These are phyloP conservation scores for Nymphalis c-album DNA, from an alignment of 2,888 invertebrate species.

Conservation along the genomic window DNA sequence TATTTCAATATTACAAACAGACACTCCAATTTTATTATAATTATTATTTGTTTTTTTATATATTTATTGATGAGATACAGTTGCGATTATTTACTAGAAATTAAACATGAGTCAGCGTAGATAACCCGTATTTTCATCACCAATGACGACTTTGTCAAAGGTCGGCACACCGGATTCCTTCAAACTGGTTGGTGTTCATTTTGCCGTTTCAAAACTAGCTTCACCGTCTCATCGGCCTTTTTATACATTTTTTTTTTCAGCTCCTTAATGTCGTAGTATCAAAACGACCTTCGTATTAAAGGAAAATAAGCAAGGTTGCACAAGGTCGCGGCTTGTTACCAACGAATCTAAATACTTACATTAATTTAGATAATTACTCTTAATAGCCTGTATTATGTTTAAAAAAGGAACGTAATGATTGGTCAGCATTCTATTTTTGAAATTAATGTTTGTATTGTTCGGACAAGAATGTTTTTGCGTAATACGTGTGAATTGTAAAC, in stretches of 20 bases:
- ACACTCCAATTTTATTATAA: no score
- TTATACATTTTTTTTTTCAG: constrained; percentile 35
- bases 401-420: no score
- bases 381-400: no score
- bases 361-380: not conserved
- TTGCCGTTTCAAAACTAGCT: constrained; percentile 43
- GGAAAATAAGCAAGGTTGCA: constrained; percentile 34
- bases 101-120: constrained; percentile 27
- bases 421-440: no score
- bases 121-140: constrained; percentile 31
- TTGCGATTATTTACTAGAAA: not conserved
- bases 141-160: constrained; percentile 48
- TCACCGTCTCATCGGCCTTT: constrained; percentile 23
- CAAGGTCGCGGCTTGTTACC: constrained; percentile 19
- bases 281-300: constrained; percentile 46
- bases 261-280: constrained; percentile 45
- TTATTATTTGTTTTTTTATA: no score
- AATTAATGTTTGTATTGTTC: not conserved
- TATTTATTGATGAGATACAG: no score
- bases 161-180: constrained; percentile 48
- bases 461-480: constrained; percentile 1
- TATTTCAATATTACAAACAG: no score
- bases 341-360: not conserved
- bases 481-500: constrained; percentile 28
- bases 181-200: constrained; percentile 44